These are phyloP conservation scores for Pteropus rufus DNA, from an alignment of 2,797 vertebrate genomes.

Conservation along the genomic window DNA sequence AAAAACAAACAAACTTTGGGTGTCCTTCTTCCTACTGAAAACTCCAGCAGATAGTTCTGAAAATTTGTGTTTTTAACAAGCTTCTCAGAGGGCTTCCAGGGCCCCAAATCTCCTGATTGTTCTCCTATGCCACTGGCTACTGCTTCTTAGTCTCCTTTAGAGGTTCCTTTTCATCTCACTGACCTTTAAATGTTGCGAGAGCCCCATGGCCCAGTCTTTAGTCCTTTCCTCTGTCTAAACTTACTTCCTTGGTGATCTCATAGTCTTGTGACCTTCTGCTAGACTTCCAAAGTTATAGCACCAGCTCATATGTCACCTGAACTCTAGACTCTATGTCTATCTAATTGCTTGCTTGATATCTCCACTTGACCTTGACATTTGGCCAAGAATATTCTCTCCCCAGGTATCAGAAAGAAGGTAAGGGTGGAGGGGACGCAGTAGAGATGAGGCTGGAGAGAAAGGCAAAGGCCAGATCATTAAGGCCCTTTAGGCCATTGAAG, in stretches of 20 bases:
- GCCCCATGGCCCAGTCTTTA: neutral
- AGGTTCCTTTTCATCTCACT: neutral
- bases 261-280: neutral
- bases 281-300: neutral
- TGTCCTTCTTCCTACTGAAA: neutral
- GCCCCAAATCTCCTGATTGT: neutral
- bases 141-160: neutral
- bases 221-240: neutral
- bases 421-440: neutral
- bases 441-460: neutral
- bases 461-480: no score
- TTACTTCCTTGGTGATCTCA: neutral
- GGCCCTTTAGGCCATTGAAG: neutral
- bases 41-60: neutral
- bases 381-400: neutral
- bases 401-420: neutral
- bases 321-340: neutral
- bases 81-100: neutral
- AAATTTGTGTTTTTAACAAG: neutral
- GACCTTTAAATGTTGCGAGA: neutral
- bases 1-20: neutral
- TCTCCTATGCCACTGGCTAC: neutral
- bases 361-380: slow-evolving; percentile 13
- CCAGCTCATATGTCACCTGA: neutral
- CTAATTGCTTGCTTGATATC: neutral